A percentile compares a stretch with the other conserved stretches of the same genome.
Evolutionary conservation across 2,888 invertebrate genomes (phyloP).

Genomic region (Coelogynopora nodosa): DNA sequence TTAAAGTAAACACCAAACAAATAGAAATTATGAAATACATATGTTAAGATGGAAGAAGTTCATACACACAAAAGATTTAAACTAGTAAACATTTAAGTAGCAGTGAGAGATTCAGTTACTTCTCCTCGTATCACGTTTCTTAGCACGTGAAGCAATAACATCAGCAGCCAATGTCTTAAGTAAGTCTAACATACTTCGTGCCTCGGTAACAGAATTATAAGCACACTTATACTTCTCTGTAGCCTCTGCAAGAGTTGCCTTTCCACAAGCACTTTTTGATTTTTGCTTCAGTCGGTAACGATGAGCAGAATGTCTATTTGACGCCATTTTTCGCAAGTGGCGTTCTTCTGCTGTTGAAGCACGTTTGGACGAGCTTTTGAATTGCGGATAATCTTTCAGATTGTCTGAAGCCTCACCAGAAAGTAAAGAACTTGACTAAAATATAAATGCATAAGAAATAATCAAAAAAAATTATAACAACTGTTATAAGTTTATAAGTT

Average conservation of each 20-base stretch:
- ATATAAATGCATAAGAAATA: no score
- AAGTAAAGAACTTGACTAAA: no score
- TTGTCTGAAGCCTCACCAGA: no score
- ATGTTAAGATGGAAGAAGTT: no score
- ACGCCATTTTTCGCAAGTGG: background rate
- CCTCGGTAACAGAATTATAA: background rate
- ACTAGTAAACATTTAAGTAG: no score
- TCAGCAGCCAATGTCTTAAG: background rate
- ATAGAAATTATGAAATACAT: no score
- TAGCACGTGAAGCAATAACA: background rate
- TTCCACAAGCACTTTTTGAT: background rate
- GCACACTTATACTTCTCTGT: background rate
- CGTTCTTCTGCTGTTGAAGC: background rate
- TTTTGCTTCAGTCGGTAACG: slow-evolving; percentile 24
- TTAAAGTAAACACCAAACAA: no score
- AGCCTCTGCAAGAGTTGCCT: background rate
- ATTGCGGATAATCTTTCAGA: no score
- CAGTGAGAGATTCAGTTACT: background rate
- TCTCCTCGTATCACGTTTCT: background rate
- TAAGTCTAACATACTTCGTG: background rate
- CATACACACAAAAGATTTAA: no score
- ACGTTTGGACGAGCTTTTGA: no score
- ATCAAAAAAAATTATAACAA: no score
- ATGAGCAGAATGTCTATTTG: slow-evolving; percentile 1
- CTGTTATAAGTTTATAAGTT: no score